phyloP scores from a whole-genome alignment of 2,113 vertebrate genomes.

The Nerophis ophidion region DNA sequence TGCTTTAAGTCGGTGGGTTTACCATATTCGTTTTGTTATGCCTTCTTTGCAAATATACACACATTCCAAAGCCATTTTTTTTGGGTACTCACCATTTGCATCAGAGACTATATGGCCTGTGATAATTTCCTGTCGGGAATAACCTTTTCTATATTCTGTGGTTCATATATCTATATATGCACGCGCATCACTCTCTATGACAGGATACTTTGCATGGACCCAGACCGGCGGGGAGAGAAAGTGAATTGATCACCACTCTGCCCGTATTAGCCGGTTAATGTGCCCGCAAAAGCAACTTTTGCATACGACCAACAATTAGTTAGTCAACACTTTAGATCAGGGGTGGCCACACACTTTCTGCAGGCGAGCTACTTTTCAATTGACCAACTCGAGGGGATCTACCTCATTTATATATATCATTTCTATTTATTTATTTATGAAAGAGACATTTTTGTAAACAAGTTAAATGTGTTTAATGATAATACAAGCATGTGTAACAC shows the following conservation, averaged over 20 bases:
- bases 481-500: too few relatives aligned
- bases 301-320: neutral
- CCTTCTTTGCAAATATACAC: slow-evolving; percentile 9
- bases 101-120: slow-evolving; percentile 29
- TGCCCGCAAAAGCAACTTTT: neutral
- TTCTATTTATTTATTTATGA: too few relatives aligned
- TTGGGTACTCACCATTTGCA: slow-evolving; percentile 14
- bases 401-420: too few relatives aligned
- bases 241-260: slow-evolving; percentile 3
- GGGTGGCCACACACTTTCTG: too few relatives aligned
- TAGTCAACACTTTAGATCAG: neutral
- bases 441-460: too few relatives aligned
- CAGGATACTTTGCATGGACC: slow-evolving; percentile 6
- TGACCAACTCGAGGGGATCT: too few relatives aligned
- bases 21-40: slow-evolving; percentile 35
- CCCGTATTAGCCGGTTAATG: neutral
- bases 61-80: slow-evolving; percentile 15
- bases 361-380: too few relatives aligned
- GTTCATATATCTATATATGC: slow-evolving; percentile 42
- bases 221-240: slow-evolving; percentile 18
- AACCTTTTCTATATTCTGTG: slow-evolving; percentile 43
- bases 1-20: slow-evolving; percentile 34
- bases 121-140: slow-evolving; percentile 40
- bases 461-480: too few relatives aligned
- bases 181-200: slow-evolving; percentile 28